These are phyloP conservation scores for Gymnobelideus leadbeateri DNA, from an alignment of 2,113 vertebrate species.

Conservation along the genomic window DNA sequence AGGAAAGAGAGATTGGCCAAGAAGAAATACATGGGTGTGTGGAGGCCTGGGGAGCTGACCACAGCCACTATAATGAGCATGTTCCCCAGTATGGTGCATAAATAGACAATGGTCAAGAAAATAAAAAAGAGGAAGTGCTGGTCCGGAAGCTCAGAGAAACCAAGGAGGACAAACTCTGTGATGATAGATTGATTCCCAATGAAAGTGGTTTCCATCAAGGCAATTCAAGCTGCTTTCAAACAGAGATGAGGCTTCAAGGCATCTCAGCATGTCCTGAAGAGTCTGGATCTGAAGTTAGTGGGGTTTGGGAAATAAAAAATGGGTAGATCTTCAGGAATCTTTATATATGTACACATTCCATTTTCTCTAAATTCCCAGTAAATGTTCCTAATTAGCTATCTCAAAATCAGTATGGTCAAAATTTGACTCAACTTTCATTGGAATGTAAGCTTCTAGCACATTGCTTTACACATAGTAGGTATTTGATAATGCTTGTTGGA, in stretches of 20 bases:
- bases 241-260: neutral
- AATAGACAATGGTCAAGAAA: slow-evolving; percentile 29
- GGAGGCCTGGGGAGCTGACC: slow-evolving; percentile 43
- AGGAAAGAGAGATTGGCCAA: slow-evolving; percentile 68
- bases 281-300: neutral
- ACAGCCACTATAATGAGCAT: slow-evolving; percentile 53
- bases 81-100: slow-evolving; percentile 51
- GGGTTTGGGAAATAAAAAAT: neutral
- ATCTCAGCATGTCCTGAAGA: neutral
- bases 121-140: slow-evolving; percentile 38
- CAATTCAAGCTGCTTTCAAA: slow-evolving; percentile 9
- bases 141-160: slow-evolving; percentile 52
- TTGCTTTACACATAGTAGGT: neutral
- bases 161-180: slow-evolving; percentile 64
- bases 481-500: neutral
- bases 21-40: slow-evolving; percentile 74
- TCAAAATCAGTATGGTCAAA: neutral
- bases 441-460: neutral
- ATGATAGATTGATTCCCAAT: slow-evolving; percentile 39
- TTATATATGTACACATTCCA: neutral
- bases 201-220: slow-evolving; percentile 21
- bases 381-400: neutral
- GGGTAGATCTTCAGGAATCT: neutral
- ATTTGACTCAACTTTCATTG: neutral
- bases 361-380: neutral